Evolutionary conservation across 2,888 invertebrate genomes (phyloP), one percentile per base, ranked within the genome.

Genomic region (Xanthia togata): DNA sequence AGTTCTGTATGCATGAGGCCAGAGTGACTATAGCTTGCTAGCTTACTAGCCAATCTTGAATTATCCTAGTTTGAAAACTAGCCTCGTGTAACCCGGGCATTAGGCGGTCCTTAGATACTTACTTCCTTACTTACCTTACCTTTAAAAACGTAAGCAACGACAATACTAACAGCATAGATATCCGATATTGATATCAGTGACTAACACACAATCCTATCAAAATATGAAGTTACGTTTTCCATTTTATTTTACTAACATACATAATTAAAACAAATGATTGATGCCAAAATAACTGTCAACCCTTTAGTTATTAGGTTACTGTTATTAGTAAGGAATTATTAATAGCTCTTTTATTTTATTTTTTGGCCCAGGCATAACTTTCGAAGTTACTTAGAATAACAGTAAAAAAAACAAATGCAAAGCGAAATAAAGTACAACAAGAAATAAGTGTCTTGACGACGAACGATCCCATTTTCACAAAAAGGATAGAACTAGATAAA

Each of bases 401-500:
- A 59, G 17, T 76, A 65, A 78, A 60, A 71, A 78, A 53, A 53
- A n/a, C 35, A 64, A 79, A 64, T 57, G 17, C 17, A 59, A 79
- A 59, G 1, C 9, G 23, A 44, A 64, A 53, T 8, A 59, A 55
- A 35, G 2, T 70, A 31, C 41, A 79, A 70, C 5, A 62, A 65
- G 60, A 44, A 35, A 63, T 50, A 76, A 67, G 53, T 47, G 53
- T 41, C n/a, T 35, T 60, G 38, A 59, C 17, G 14, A 73, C 47
- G 41, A 72, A 70, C 47, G 55, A 69, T 35, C 55, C 70, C 12
- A 59, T 71, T 84, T 60, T 57, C 75, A 26, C 47, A 63, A 11
- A 81, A 68, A 50, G 44, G n/a, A 71, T 67, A 60, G 44, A 67
- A 73, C 70, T 80, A 41, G 65, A 80, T 67, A 82, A 85, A 78